Percentiles rank a stretch among this genome's conserved stretches.
Conservation (phyloP, 2,113 vertebrate species). For the Callipepla californica region DNA sequence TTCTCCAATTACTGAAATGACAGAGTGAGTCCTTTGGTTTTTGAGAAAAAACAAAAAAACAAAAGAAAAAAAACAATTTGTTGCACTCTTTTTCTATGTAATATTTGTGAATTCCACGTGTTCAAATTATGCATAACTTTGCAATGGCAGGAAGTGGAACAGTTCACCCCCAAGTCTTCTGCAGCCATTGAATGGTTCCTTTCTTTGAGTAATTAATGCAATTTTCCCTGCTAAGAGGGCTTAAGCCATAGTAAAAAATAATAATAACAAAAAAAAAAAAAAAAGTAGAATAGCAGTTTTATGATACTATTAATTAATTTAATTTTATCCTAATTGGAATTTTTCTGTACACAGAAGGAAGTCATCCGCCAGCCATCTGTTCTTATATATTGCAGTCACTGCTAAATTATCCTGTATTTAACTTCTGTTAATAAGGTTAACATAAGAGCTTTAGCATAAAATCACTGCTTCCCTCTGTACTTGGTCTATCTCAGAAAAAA, state of each 20-base stretch:
- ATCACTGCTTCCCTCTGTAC: background rate
- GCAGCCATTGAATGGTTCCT: slow-evolving; percentile 21
- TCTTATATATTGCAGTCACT: slow-evolving; percentile 19
- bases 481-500: background rate
- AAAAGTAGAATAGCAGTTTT: slow-evolving; percentile 40
- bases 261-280: background rate
- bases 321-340: slow-evolving; percentile 63
- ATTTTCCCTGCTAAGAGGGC: slow-evolving; percentile 36
- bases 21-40: background rate
- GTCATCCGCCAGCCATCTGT: slow-evolving; percentile 60
- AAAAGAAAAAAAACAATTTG: background rate
- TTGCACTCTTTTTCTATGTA: background rate
- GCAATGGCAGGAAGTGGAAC: slow-evolving; percentile 32
- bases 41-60: background rate
- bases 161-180: slow-evolving; percentile 31
- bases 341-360: slow-evolving; percentile 61
- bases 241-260: slow-evolving; percentile 37
- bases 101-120: background rate
- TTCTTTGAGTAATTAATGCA: slow-evolving; percentile 55
- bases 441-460: slow-evolving; percentile 27
- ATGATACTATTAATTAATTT: slow-evolving; percentile 61
- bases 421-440: slow-evolving; percentile 23
- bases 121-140: slow-evolving; percentile 3
- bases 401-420: slow-evolving; percentile 61
- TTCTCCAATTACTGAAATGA: background rate